phyloP scores from a whole-genome alignment of 2,888 invertebrate genomes.

The Litoditis marina region DNA sequence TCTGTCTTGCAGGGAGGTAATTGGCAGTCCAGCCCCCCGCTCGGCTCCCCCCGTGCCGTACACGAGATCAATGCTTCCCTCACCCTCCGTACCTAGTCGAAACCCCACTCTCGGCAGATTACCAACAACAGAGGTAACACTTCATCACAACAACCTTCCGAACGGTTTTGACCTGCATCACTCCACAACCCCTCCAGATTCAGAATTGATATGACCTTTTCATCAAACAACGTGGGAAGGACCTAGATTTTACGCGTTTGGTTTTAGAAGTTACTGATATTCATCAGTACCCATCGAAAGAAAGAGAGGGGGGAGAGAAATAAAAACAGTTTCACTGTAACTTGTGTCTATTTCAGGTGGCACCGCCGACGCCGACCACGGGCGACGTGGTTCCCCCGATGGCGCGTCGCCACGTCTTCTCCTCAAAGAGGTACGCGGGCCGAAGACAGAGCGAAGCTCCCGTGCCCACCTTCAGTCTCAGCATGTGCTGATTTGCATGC shows the following conservation, averaged over 20 bases:
- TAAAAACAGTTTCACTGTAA: no score
- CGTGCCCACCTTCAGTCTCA: conserved; percentile 37
- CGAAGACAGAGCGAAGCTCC: conserved; percentile 35
- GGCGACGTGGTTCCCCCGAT: neutral
- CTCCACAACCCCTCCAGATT: no score
- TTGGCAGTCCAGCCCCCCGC: conserved; percentile 37
- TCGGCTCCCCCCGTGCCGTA: conserved; percentile 15
- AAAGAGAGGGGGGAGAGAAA: no score
- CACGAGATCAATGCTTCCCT: neutral
- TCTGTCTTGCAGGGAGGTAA: conserved; percentile 26
- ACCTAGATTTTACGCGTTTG: no score
- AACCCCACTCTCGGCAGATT: no score
- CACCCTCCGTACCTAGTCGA: no score
- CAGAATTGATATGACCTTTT: no score
- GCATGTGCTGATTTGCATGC: conserved; percentile 34
- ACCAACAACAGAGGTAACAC: neutral
- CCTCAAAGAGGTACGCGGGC: conserved; percentile 24
- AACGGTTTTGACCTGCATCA: no score
- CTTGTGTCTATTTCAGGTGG: conserved; percentile 2
- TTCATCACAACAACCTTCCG: neutral
- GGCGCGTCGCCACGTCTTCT: conserved; percentile 31
- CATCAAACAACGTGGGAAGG: no score
- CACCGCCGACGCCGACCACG: conserved; percentile 16
- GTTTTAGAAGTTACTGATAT: no score
- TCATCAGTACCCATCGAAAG: no score